A percentile compares a stretch with the other conserved stretches of the same genome.
These are phyloP conservation scores for Diarsia mendica DNA, from an alignment of 2,888 invertebrate genomes.

Conservation along the genomic window DNA sequence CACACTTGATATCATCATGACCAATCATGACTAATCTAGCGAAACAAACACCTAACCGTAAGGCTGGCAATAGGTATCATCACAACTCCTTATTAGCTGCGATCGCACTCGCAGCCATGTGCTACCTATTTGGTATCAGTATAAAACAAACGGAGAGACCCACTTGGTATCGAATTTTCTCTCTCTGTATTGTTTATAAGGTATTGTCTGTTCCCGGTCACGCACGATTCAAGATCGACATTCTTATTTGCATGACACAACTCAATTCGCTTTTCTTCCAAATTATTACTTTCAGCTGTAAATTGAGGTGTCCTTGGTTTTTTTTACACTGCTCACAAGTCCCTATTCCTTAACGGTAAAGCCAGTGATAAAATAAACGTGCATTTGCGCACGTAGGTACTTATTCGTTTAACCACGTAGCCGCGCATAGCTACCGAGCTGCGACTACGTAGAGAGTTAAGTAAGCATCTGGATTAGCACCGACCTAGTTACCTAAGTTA, in stretches of 20 bases:
- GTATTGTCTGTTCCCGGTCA: too few relatives aligned
- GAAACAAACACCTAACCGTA: background rate
- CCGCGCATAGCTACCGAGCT: too few relatives aligned
- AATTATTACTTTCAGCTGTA: too few relatives aligned
- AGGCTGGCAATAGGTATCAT: background rate
- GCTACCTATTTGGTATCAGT: background rate
- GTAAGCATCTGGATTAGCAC: background rate
- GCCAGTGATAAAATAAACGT: slow-evolving; percentile 25
- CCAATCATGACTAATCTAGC: slow-evolving; percentile 1
- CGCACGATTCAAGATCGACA: too few relatives aligned
- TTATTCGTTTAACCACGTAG: slow-evolving; percentile 6
- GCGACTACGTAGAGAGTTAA: too few relatives aligned
- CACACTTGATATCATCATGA: background rate
- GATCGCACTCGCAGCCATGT: too few relatives aligned
- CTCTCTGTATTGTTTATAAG: too few relatives aligned
- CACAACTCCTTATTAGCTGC: background rate
- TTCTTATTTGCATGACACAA: too few relatives aligned
- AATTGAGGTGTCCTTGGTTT: too few relatives aligned
- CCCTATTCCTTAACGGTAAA: background rate
- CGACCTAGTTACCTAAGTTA: background rate
- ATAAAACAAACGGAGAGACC: background rate
- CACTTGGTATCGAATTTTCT: too few relatives aligned
- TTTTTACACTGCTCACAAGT: too few relatives aligned
- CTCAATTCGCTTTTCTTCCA: too few relatives aligned
- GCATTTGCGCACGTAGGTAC: slow-evolving; percentile 50